These are phyloP conservation scores for Hylia prasina DNA, from an alignment of 2,113 vertebrate species.

Conservation along the genomic window DNA sequence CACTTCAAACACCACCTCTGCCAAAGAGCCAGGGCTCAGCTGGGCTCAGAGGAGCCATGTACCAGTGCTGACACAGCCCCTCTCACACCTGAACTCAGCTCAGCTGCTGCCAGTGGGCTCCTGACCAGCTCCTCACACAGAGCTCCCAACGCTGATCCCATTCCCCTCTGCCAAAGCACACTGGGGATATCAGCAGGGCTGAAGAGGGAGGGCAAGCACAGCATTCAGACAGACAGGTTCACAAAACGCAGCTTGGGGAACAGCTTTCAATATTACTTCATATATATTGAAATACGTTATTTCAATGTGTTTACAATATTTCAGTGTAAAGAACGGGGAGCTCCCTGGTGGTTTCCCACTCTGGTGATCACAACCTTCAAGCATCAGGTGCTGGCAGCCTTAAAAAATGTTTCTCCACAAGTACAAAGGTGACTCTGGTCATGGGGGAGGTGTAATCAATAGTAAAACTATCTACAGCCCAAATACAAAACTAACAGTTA, in stretches of 20 bases:
- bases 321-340: background rate
- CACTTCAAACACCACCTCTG: background rate
- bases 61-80: accelerated
- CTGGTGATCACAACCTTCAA: background rate
- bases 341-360: background rate
- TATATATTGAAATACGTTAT: background rate
- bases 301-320: background rate
- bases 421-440: background rate
- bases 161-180: background rate
- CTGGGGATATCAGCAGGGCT: background rate
- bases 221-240: background rate
- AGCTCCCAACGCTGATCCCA: background rate
- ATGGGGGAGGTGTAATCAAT: background rate
- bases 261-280: background rate
- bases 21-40: background rate
- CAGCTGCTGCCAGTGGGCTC: background rate
- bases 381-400: background rate
- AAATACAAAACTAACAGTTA: background rate
- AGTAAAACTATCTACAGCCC: background rate
- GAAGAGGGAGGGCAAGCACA: accelerated
- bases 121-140: background rate
- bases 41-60: background rate
- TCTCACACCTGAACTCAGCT: background rate
- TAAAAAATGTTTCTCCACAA: background rate
- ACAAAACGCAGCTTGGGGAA: background rate